Evolutionary conservation across 2,797 vertebrate species (phyloP).

Genomic region (Hirundo rustica): DNA sequence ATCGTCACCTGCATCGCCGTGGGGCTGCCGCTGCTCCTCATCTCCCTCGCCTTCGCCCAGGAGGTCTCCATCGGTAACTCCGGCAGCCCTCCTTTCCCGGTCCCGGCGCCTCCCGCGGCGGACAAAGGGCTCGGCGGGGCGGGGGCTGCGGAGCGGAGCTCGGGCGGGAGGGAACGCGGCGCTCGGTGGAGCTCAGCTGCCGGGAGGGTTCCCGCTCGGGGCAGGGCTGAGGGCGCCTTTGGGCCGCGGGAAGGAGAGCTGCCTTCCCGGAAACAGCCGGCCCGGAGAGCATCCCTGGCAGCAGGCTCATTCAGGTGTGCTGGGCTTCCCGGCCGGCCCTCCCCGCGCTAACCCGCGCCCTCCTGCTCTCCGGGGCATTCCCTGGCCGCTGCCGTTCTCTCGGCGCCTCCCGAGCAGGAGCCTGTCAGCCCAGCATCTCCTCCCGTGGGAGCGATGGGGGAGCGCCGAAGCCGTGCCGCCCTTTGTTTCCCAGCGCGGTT

Average conservation of each 20-base stretch:
- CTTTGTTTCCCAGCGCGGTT: background rate
- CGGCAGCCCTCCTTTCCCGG: background rate
- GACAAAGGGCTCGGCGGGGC: constrained; percentile 12
- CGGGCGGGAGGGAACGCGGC: background rate
- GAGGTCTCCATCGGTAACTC: constrained; percentile 90
- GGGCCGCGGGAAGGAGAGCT: background rate
- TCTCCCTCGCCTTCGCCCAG: constrained; percentile 95
- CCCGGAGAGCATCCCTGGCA: background rate
- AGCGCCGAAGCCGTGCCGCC: background rate
- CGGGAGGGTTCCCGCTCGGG: background rate
- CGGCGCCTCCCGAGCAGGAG: rapidly evolving
- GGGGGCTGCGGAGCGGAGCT: background rate
- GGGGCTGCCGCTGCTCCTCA: constrained; percentile 91
- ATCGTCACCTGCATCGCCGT: constrained; percentile 90
- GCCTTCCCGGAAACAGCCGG: background rate
- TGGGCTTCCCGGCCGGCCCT: background rate
- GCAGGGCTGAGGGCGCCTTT: background rate
- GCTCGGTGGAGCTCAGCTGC: background rate
- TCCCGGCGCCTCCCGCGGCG: background rate
- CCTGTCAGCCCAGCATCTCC: background rate
- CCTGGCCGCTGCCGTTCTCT: background rate
- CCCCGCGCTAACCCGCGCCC: background rate
- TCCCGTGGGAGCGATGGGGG: rapidly evolving
- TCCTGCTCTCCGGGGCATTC: background rate
- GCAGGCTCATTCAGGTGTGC: background rate